phyloP scores from a whole-genome alignment of 2,888 invertebrate genomes.

The Neoaliturus tenellus region DNA sequence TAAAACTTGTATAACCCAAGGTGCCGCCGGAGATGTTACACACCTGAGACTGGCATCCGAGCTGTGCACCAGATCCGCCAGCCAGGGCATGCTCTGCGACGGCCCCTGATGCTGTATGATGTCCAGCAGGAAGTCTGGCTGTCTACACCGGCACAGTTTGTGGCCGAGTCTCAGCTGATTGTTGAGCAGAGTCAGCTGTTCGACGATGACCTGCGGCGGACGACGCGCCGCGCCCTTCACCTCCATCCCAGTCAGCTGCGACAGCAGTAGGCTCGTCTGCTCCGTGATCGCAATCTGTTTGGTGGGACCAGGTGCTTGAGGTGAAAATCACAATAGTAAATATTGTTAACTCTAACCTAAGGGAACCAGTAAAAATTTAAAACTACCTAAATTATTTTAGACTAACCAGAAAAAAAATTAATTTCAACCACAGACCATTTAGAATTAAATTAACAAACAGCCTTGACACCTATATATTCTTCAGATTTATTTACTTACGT shows the following conservation, averaged over 20 bases:
- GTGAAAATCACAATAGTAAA: no score
- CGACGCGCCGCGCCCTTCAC: slow-evolving; percentile 89
- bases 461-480: no score
- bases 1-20: no score
- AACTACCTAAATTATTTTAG: no score
- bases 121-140: slow-evolving; percentile 94
- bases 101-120: slow-evolving; percentile 93
- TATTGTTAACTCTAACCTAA: no score
- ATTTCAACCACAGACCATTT: no score
- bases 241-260: slow-evolving; percentile 88
- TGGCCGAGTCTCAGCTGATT: slow-evolving; percentile 89
- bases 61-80: slow-evolving; percentile 94
- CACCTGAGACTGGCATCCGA: slow-evolving; percentile 88
- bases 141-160: slow-evolving; percentile 89
- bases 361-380: no score
- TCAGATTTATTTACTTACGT: no score
- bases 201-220: slow-evolving; percentile 86
- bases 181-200: slow-evolving; percentile 87
- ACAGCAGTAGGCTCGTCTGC: slow-evolving; percentile 88
- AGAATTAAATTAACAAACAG: no score
- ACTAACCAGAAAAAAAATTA: no score
- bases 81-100: slow-evolving; percentile 97
- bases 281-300: slow-evolving; percentile 88
- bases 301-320: no score
- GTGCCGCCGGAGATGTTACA: no score